A percentile compares a stretch with the other conserved stretches of the same genome.
These are phyloP conservation scores for Lamellibrachia satsuma DNA, from an alignment of 2,888 invertebrate genomes.

Conservation along the genomic window DNA sequence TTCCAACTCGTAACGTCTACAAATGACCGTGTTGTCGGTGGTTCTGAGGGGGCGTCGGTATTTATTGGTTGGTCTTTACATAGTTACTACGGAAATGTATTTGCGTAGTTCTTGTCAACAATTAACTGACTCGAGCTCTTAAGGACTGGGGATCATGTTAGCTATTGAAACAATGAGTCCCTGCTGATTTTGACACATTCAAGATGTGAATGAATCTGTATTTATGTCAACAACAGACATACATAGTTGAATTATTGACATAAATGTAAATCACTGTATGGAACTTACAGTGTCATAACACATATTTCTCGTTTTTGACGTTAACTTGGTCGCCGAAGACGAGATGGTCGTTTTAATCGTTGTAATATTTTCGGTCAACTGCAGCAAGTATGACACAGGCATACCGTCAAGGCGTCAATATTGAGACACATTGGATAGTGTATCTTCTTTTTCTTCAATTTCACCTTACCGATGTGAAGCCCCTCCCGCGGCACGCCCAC, in stretches of 20 bases:
- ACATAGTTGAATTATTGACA: background rate
- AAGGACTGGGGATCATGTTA: background rate
- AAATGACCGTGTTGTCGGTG: slow-evolving; percentile 10
- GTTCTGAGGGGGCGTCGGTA: background rate
- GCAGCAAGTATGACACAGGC: background rate
- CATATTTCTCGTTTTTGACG: background rate
- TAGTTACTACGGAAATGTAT: background rate
- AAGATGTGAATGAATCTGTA: background rate
- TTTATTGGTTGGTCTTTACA: background rate
- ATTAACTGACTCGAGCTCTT: background rate
- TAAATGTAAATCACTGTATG: too few relatives aligned
- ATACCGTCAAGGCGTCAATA: background rate
- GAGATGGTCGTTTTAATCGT: background rate
- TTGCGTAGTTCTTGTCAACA: background rate
- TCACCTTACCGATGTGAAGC: background rate
- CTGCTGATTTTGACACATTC: background rate
- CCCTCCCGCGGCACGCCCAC: background rate
- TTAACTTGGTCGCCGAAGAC: background rate
- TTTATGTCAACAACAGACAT: background rate
- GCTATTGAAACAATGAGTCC: background rate
- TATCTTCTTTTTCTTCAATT: background rate
- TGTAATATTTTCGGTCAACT: background rate
- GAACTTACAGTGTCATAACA: background rate
- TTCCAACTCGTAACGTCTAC: slow-evolving; percentile 9
- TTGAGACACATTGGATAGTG: background rate